Percentiles rank a stretch among this genome's conserved stretches.
These are phyloP conservation scores for Piscicola geometra DNA, from an alignment of 2,888 invertebrate genomes.

Conservation along the genomic window DNA sequence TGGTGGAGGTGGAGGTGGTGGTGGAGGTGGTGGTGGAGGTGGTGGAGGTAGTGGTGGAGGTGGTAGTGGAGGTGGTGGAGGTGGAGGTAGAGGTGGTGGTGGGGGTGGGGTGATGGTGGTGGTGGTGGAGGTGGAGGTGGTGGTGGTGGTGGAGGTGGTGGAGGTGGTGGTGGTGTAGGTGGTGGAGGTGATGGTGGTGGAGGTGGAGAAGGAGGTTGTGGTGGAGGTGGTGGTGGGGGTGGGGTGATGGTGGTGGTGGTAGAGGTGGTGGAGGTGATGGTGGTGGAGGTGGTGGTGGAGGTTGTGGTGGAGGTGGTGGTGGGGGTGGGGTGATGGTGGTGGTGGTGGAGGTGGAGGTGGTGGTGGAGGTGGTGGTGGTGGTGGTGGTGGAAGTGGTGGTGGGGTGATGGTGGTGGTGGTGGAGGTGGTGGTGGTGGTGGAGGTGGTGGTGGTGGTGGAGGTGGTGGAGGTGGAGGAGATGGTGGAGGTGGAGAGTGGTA, in stretches of 20 bases:
- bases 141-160: too few species aligned
- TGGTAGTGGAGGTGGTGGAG: background rate
- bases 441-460: background rate
- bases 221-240: too few species aligned
- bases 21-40: background rate
- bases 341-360: background rate
- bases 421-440: background rate
- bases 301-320: slow-evolving; percentile 1
- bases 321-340: background rate
- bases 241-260: background rate
- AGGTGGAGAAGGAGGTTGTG: too few species aligned
- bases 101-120: background rate
- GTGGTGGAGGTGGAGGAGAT: background rate
- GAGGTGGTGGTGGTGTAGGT: too few species aligned
- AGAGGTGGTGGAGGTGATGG: background rate
- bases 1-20: background rate
- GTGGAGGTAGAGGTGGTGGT: background rate
- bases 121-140: too few species aligned
- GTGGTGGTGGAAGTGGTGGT: background rate
- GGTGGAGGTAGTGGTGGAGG: background rate
- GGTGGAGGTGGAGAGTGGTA: background rate
- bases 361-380: slow-evolving; percentile 18
- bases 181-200: too few species aligned
- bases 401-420: background rate
- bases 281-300: background rate